Base-by-base conservation (phyloP, 2,797 vertebrate species). In the Acipenser oxyrinchus region DNA sequence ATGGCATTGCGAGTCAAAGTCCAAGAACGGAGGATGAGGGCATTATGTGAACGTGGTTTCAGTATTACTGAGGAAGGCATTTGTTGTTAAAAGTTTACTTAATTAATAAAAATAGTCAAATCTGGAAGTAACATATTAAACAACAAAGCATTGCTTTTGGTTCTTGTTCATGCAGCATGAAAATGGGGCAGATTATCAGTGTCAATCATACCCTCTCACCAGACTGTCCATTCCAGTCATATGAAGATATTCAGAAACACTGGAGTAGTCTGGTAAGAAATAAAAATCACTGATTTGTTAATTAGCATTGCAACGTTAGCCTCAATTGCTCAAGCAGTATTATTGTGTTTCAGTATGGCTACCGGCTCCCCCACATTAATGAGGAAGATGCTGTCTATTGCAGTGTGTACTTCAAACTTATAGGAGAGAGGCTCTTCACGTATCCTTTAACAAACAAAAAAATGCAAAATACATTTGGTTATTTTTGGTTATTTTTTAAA, bases 171-270 rank as follows among this genome's bases (percentile, higher is more conserved):
- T 10, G 64, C 62, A 97, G 94, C 77, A 94, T 97, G 95, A 98
- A 95, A 83, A 95, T 87, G 82, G 95, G 94, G 63, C 91, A 93
- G 74, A 90, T 98, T 10, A 74, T 92, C 77, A 86, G 68, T 71
- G 84, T 98, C 79, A 89, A 90, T 73, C 91, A 83, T 49, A 69
- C 74, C 62, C 79, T 86, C 57, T 89, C 93, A 15, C 58, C 74
- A 73, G 86, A 92, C 51, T 89, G 90, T 81, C 94, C 92, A 2
- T 95, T 96, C 68, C 81, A 0, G 53, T 90, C 88, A 49, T 94
- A 93, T 63, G 59, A 76, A 69, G 93, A 94, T 67, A 82, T 97
- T 72, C 88, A 88, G 79, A 82, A 68, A 66, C 90, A 96, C 78
- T 97, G 95, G 94, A 84, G 85, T 71, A 72, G 67, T 72, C 74